phyloP scores from a whole-genome alignment of 2,888 invertebrate genomes.

The Epinotia bilunana region DNA sequence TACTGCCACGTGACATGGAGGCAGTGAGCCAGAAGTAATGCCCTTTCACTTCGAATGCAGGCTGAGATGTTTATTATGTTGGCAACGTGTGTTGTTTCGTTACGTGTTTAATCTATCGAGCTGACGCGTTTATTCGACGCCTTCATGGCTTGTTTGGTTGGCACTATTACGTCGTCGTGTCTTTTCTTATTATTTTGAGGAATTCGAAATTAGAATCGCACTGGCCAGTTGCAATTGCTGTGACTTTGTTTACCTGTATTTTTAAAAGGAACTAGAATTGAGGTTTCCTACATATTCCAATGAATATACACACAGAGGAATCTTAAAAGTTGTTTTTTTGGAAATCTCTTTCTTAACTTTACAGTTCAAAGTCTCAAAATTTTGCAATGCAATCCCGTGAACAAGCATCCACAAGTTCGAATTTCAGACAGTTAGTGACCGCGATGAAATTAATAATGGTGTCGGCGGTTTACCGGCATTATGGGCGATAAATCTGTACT shows the following conservation, averaged over 20 bases:
- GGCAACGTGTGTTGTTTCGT: conserved; percentile 33
- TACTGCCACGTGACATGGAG: conserved; percentile 29
- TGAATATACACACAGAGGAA: no score
- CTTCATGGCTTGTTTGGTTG: neutral
- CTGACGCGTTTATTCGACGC: conserved; percentile 21
- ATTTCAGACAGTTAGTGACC: neutral
- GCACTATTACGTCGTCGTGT: neutral
- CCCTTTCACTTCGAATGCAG: conserved; percentile 34
- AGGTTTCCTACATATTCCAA: neutral
- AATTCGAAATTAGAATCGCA: neutral
- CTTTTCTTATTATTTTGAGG: neutral
- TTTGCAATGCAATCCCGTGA: no score
- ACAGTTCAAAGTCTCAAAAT: no score
- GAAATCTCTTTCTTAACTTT: no score
- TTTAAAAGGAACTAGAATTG: neutral
- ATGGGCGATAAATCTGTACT: conserved; percentile 4
- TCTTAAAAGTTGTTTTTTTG: no score
- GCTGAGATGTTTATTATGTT: conserved; percentile 40
- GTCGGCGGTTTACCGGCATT: neutral
- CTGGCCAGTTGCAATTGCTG: neutral
- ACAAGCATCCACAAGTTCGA: neutral
- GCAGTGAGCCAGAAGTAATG: conserved; percentile 39
- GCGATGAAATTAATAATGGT: conserved; percentile 4
- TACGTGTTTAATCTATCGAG: conserved; percentile 35
- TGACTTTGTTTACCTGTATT: neutral